phyloP scores from a whole-genome alignment of 2,888 invertebrate genomes.

The Leucozona laternaria region DNA sequence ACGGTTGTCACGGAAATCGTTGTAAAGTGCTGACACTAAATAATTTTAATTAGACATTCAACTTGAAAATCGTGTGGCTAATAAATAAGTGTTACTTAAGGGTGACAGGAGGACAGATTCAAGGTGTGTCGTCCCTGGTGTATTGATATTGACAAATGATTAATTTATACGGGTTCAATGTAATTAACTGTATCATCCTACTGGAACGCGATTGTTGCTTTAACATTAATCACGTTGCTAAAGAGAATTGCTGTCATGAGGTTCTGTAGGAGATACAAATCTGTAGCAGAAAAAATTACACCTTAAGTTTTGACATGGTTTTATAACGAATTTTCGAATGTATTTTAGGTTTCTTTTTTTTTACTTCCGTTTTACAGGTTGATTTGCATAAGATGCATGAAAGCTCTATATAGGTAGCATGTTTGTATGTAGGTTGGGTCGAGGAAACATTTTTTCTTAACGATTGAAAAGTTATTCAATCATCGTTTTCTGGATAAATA shows the following conservation, averaged over 20 bases:
- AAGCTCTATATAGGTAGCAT: too few species aligned
- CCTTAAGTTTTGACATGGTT: not conserved
- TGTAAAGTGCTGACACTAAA: slow-evolving; percentile 74
- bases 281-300: not conserved
- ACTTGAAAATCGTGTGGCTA: slow-evolving; percentile 72
- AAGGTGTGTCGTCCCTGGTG: slow-evolving; percentile 25
- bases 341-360: too few species aligned
- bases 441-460: too few species aligned
- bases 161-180: slow-evolving; percentile 63
- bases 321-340: too few species aligned
- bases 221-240: slow-evolving; percentile 56
- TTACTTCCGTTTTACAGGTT: too few species aligned
- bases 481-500: too few species aligned
- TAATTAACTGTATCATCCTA: slow-evolving; percentile 70
- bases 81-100: slow-evolving; percentile 39
- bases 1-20: slow-evolving; percentile 74
- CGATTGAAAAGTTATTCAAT: too few species aligned
- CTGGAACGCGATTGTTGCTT: slow-evolving; percentile 54
- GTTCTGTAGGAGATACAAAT: slow-evolving; percentile 14
- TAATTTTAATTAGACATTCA: slow-evolving; percentile 75
- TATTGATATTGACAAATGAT: slow-evolving; percentile 67
- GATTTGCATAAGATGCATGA: too few species aligned
- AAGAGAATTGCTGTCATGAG: slow-evolving; percentile 14
- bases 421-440: too few species aligned
- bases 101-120: slow-evolving; percentile 36